Conservation (phyloP, 2,113 vertebrate species). For the Ptychochromis oligacanthus region DNA sequence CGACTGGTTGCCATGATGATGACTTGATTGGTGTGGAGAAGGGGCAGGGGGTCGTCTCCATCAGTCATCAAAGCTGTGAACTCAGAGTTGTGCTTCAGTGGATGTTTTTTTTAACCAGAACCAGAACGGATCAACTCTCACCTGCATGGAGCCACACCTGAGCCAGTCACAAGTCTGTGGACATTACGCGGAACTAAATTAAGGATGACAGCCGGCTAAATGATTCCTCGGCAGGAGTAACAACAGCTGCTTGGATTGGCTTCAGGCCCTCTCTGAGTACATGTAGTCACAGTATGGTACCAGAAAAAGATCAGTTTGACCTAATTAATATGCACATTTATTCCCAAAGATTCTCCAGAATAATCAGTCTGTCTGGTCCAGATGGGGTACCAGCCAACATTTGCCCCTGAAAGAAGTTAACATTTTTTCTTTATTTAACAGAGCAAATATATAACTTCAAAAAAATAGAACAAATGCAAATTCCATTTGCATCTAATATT, state of each 20-base stretch:
- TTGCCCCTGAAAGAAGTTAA: not conserved
- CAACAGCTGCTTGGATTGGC: not conserved
- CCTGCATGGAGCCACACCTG: not conserved
- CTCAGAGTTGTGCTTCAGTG: not conserved
- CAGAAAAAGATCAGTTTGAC: not conserved
- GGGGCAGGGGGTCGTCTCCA: not conserved
- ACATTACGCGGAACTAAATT: not conserved
- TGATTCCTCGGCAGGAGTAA: not conserved
- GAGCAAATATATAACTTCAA: not conserved
- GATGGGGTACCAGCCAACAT: not conserved
- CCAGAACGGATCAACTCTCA: not conserved
- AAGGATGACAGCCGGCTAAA: slow-evolving; percentile 1
- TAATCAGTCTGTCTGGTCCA: not conserved
- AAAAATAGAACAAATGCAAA: too few species aligned
- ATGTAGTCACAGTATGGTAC: not conserved
- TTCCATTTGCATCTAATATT: too few species aligned
- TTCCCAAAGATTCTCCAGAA: not conserved
- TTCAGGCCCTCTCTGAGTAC: not conserved
- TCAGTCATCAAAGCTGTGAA: not conserved
- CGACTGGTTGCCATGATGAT: slow-evolving; percentile 40
- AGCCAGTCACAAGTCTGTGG: not conserved
- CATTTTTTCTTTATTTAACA: not conserved
- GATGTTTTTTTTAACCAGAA: not conserved
- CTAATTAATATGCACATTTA: not conserved
- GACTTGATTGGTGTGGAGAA: slow-evolving; percentile 40